Base-by-base conservation (phyloP, 2,113 vertebrate genomes). In the Brachyhypopomus occidentalis region DNA sequence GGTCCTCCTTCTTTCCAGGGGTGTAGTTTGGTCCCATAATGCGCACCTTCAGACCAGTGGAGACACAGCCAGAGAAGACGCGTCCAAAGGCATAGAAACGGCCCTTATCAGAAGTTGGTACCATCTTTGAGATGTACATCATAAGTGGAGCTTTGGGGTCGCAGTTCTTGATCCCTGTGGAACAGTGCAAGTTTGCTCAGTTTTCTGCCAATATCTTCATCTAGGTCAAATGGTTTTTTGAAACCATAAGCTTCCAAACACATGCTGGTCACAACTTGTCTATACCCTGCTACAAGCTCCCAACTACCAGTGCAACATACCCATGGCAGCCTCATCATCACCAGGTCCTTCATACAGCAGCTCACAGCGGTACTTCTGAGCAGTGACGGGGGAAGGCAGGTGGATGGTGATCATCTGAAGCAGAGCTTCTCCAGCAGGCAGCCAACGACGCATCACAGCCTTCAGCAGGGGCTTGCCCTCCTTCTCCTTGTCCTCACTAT, bases 121-220 rank as follows among this genome's bases (percentile, higher is more conserved):
- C 97, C 97, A 99, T 99, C 91, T 99, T 99, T n/a, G 97, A 99
- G 86, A 99, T 98, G 92, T 99, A 99, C 95, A 99, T 96, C 96
- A 98, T 98, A 27, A 99, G 89, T 0, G 96, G 97, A 1, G 88
- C 97, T 88, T 97, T 98, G 74, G 97, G 89, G 83, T 99, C 97
- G 80, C 97, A 99, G 92, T 94, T 97, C 92, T 98, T 99, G 79
- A 99, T 97, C 75, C 94, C 97, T 99, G 75, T 0, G 0, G 11
- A 27, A 0, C 4, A 36, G 7, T 12, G 34, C 1, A 41, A 17
- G n/a, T 34, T n/a, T 0, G 14, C 12, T 77, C 23, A 27, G 11
- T 27, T 63, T 27, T 45, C 9, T 52, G 45, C 45, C 45, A 52
- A 14, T 52, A 52, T 14, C 11, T 11, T 14, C 45, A 52, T 52